Conservation (phyloP, 2,113 vertebrate genomes). For the Corydoras sp. region DNA sequence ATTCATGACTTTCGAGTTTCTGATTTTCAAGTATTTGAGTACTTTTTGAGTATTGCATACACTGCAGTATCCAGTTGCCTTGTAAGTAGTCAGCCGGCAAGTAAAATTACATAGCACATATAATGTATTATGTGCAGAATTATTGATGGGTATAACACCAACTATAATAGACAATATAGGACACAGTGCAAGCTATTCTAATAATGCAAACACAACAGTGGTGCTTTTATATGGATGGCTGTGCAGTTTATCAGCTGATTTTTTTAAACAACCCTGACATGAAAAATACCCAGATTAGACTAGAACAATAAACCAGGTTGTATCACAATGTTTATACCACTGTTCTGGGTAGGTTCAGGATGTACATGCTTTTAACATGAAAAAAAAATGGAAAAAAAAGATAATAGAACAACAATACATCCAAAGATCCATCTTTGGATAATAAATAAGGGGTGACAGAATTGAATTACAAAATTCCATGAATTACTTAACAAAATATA, state of each 20-base stretch:
- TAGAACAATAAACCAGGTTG: constrained; percentile 4
- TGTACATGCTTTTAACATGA: constrained; percentile 18
- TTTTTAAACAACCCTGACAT: not conserved
- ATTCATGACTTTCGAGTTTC: not conserved
- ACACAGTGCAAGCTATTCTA: not conserved
- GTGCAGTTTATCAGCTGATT: not conserved
- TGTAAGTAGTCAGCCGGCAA: no score
- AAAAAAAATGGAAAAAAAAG: not conserved
- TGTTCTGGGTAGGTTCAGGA: not conserved
- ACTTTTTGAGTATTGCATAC: no score
- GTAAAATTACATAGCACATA: no score
- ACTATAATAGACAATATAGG: not conserved
- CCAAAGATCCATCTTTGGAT: no score
- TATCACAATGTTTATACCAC: constrained; percentile 2
- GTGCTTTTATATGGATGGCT: not conserved
- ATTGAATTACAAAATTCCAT: no score
- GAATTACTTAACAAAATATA: no score
- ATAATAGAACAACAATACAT: not conserved
- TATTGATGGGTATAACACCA: no score
- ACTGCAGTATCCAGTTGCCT: no score
- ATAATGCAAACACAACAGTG: not conserved
- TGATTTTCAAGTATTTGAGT: not conserved
- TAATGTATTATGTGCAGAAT: no score
- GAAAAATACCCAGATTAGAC: not conserved
- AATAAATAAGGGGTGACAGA: no score